Evolutionary conservation across 1,140 invertebrate genomes (phyloP).

Genomic region (Microplitis mediator): DNA sequence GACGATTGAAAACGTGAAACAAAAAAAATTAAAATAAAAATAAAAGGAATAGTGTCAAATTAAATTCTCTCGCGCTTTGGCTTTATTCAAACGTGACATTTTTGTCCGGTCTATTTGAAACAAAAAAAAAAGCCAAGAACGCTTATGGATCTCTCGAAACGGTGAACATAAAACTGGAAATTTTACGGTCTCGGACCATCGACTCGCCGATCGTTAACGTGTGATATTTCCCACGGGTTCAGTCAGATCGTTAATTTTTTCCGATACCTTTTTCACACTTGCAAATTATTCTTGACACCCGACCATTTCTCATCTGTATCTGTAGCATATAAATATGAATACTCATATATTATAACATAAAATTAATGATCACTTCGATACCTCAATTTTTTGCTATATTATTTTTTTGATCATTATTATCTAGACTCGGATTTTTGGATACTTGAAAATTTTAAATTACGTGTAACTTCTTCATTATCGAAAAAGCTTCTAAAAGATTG

Average conservation of each 20-base stretch:
- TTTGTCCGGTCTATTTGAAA: background rate
- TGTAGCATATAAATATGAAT: too few species aligned
- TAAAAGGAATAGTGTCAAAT: too few species aligned
- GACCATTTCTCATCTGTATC: background rate
- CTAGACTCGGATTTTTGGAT: too few species aligned
- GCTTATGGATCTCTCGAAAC: constrained; percentile 13
- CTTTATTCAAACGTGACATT: constrained; percentile 1
- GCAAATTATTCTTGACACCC: background rate
- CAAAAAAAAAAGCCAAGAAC: background rate
- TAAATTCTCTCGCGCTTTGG: background rate
- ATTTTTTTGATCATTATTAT: too few species aligned
- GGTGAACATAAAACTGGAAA: constrained; percentile 19
- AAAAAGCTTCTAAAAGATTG: too few species aligned
- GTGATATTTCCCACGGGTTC: constrained; percentile 8
- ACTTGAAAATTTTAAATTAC: too few species aligned
- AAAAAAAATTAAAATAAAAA: too few species aligned
- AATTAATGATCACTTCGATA: too few species aligned
- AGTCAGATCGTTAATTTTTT: constrained; percentile 11
- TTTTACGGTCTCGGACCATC: constrained; percentile 4
- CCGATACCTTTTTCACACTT: background rate
- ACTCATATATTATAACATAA: too few species aligned
- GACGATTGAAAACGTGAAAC: too few species aligned
- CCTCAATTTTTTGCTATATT: too few species aligned
- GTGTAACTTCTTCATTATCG: too few species aligned
- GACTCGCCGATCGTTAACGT: constrained; percentile 11